phyloP scores from a whole-genome alignment of 2,888 invertebrate genomes.

The Melipona beecheii region DNA sequence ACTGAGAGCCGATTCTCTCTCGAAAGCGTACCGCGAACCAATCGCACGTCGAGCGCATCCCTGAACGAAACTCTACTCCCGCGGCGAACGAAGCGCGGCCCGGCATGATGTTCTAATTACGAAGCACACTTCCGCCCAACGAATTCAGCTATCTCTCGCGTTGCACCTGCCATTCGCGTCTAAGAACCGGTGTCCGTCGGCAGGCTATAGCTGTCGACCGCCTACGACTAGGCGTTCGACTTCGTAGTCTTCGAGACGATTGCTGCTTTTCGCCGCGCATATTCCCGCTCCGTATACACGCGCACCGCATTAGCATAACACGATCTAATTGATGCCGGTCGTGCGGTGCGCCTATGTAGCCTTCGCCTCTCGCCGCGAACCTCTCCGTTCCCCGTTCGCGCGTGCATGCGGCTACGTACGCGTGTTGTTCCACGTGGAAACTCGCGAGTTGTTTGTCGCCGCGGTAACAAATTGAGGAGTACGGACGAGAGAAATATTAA shows the following conservation, averaged over 20 bases:
- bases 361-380: constrained; percentile 40
- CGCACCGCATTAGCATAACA: constrained; percentile 75
- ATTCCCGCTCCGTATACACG: constrained; percentile 50
- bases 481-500: neutral
- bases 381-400: neutral
- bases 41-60: neutral
- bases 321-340: constrained; percentile 75
- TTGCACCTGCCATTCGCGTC: constrained; percentile 60
- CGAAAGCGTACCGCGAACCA: no score
- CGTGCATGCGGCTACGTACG: neutral
- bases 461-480: constrained; percentile 13
- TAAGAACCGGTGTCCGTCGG: constrained; percentile 42
- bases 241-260: constrained; percentile 61
- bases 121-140: constrained; percentile 28
- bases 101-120: constrained; percentile 26
- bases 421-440: constrained; percentile 1
- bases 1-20: no score
- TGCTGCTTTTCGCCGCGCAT: constrained; percentile 39
- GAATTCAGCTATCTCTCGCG: constrained; percentile 45
- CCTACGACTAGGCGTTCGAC: constrained; percentile 65
- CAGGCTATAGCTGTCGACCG: constrained; percentile 62
- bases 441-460: neutral
- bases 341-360: constrained; percentile 38
- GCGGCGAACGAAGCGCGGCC: neutral
- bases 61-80: neutral